Evolutionary conservation across 2,113 vertebrate species (phyloP).

Genomic region (Solea solea): DNA sequence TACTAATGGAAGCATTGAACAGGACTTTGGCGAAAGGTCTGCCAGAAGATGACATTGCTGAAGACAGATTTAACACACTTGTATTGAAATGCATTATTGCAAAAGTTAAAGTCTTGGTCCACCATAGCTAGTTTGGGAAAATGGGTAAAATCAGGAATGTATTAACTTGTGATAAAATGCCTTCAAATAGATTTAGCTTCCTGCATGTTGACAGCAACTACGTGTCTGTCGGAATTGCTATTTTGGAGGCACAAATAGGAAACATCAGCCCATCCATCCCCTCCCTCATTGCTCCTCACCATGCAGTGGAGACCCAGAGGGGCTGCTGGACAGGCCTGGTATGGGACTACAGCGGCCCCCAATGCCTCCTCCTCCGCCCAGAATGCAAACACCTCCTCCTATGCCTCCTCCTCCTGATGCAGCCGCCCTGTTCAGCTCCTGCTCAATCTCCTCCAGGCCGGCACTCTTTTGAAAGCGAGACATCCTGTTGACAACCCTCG

Average conservation of each 20-base stretch:
- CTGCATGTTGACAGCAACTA: neutral
- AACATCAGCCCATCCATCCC: neutral
- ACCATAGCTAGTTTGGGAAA: neutral
- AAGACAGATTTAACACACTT: too few relatives aligned
- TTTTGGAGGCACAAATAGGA: neutral
- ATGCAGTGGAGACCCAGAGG: conserved; percentile 93
- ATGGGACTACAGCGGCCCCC: conserved; percentile 92
- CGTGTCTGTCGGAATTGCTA: neutral
- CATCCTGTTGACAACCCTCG: conserved; percentile 96
- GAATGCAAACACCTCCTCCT: conserved; percentile 64
- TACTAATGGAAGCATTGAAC: too few relatives aligned
- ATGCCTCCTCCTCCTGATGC: conserved; percentile 58
- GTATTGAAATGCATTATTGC: too few relatives aligned
- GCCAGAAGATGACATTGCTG: too few relatives aligned
- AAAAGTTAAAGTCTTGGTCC: neutral
- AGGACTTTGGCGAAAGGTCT: too few relatives aligned
- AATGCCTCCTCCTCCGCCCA: conserved; percentile 66
- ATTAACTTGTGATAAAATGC: too few relatives aligned
- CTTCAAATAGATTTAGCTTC: too few relatives aligned
- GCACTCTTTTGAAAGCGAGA: conserved; percentile 99
- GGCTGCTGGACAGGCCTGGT: conserved; percentile 93
- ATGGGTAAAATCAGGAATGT: neutral
- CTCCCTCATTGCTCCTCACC: conserved; percentile 80
- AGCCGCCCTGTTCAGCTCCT: conserved; percentile 91
- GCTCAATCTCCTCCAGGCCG: conserved; percentile 96